phyloP scores from a whole-genome alignment of 2,113 vertebrate genomes.

The Saccopteryx leptura region DNA sequence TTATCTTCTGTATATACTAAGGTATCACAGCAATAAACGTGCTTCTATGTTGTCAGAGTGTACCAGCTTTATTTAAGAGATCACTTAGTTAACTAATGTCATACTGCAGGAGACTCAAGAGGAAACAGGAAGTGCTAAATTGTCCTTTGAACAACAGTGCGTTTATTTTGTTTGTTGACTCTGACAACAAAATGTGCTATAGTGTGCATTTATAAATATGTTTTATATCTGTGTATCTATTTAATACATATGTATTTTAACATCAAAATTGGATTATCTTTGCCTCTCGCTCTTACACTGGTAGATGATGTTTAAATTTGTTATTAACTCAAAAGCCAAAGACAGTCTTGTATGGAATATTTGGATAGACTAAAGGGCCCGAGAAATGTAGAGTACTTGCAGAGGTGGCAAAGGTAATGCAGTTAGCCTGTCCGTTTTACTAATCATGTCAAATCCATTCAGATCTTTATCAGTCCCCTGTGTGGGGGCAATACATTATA shows the following conservation, averaged over 20 bases:
- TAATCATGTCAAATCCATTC: background rate
- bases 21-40: background rate
- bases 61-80: background rate
- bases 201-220: background rate
- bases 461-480: background rate
- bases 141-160: background rate
- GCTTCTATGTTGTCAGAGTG: background rate
- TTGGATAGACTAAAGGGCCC: background rate
- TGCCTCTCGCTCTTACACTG: background rate
- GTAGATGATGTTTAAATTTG: background rate
- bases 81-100: background rate
- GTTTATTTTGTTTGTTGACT: background rate
- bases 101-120: background rate
- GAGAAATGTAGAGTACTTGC: background rate
- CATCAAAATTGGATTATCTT: slow-evolving; percentile 21
- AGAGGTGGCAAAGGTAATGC: background rate
- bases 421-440: background rate
- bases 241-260: background rate
- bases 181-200: background rate
- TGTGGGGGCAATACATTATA: background rate
- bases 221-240: background rate
- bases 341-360: background rate
- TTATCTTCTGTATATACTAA: background rate
- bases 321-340: slow-evolving; percentile 11
- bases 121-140: background rate